A percentile compares a stretch with the other conserved stretches of the same genome.
Evolutionary conservation across 2,888 invertebrate genomes (phyloP).

Genomic region (Patella ulyssiponensis): DNA sequence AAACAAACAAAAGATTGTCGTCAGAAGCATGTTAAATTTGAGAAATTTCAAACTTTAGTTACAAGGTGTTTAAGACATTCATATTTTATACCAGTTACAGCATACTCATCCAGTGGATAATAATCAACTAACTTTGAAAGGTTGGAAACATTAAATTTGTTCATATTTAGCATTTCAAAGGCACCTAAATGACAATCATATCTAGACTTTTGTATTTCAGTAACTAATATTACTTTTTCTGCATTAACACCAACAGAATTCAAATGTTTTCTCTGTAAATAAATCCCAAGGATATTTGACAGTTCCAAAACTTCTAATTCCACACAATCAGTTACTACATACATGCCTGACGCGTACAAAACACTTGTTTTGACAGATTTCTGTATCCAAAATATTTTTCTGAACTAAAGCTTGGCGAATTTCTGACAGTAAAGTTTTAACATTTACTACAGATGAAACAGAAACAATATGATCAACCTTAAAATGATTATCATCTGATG

Average conservation of each 20-base stretch:
- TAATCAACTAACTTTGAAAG: slow-evolving; percentile 8
- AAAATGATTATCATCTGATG: neutral
- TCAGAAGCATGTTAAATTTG: too few relatives aligned
- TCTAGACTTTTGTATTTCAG: slow-evolving; percentile 9
- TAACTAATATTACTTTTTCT: slow-evolving; percentile 11
- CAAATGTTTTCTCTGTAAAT: neutral
- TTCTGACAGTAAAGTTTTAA: neutral
- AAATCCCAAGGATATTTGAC: neutral
- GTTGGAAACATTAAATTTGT: neutral
- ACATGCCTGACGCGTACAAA: slow-evolving; percentile 1
- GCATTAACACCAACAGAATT: neutral
- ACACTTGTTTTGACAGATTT: slow-evolving; percentile 11
- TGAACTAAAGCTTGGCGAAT: neutral
- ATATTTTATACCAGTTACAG: neutral
- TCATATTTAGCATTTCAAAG: neutral
- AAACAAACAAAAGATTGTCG: too few relatives aligned
- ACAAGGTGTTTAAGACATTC: slow-evolving; percentile 10
- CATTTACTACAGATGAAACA: neutral
- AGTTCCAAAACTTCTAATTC: neutral
- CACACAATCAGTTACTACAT: neutral
- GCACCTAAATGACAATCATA: neutral
- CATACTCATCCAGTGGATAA: slow-evolving; percentile 16
- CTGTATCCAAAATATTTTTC: neutral
- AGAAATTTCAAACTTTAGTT: neutral
- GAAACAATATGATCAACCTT: neutral